These are phyloP conservation scores for Drosophila tripunctata DNA, from an alignment of 2,888 invertebrate species.

Conservation along the genomic window DNA sequence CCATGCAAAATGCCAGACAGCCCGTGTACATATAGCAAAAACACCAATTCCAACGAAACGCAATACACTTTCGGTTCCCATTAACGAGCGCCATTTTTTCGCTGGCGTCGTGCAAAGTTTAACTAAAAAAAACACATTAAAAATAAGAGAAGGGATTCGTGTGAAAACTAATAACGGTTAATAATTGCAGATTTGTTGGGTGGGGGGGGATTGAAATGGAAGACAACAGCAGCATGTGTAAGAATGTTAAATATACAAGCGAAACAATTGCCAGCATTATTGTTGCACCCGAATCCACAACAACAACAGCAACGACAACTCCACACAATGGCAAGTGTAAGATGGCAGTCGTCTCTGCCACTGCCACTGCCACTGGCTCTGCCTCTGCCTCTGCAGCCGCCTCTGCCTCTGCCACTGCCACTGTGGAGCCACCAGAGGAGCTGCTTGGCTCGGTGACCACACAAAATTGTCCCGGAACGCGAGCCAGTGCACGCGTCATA, in stretches of 20 bases:
- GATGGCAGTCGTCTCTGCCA: background rate
- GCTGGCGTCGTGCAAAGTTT: constrained; percentile 49
- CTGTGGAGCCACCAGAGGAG: constrained; percentile 80
- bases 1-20: background rate
- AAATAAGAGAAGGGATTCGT: too few species aligned
- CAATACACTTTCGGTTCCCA: constrained; percentile 23
- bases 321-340: constrained; percentile 39
- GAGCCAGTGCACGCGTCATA: constrained; percentile 91
- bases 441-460: constrained; percentile 90
- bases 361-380: background rate
- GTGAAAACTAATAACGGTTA: background rate
- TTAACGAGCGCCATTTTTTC: constrained; percentile 58
- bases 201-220: constrained; percentile 53
- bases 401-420: background rate
- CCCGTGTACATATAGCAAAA: background rate
- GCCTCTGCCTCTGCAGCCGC: too few species aligned
- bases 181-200: constrained; percentile 30
- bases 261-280: background rate
- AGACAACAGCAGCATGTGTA: constrained; percentile 56
- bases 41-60: background rate
- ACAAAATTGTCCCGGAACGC: constrained; percentile 84
- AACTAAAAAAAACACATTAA: background rate
- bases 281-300: constrained; percentile 5
- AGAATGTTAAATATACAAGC: constrained; percentile 38
- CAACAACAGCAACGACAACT: background rate